phyloP scores from a whole-genome alignment of 2,113 vertebrate genomes.

The Sapayoa aenigma region DNA sequence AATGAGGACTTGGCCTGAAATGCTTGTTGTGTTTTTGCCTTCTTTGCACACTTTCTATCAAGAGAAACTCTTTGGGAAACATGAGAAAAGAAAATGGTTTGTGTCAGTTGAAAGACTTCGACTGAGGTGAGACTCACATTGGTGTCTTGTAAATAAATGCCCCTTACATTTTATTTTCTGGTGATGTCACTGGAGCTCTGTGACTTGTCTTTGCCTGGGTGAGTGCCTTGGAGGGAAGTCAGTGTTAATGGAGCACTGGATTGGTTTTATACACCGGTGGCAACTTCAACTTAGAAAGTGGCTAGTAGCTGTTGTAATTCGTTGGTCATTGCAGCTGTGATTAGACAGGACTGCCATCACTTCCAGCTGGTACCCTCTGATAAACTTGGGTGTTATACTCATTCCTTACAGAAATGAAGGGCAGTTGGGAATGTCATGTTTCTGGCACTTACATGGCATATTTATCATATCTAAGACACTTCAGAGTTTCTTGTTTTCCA shows the following conservation, averaged over 20 bases:
- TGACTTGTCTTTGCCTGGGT: background rate
- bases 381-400: rapidly evolving
- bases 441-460: background rate
- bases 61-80: background rate
- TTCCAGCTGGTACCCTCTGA: background rate
- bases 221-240: background rate
- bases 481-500: background rate
- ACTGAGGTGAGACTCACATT: background rate
- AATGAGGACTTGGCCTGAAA: background rate
- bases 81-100: background rate
- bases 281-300: rapidly evolving
- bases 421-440: background rate
- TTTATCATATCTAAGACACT: background rate
- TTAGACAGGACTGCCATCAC: background rate
- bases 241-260: rapidly evolving
- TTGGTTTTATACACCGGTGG: background rate
- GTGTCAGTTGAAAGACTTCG: background rate
- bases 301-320: background rate
- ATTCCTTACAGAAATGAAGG: background rate
- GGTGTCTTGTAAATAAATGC: background rate
- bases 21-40: background rate
- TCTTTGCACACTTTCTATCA: background rate
- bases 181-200: background rate
- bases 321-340: background rate
- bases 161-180: rapidly evolving